A percentile compares a stretch with the other conserved stretches of the same genome.
Conservation (phyloP, 2,888 invertebrate genomes). For the Lymantria monacha region DNA sequence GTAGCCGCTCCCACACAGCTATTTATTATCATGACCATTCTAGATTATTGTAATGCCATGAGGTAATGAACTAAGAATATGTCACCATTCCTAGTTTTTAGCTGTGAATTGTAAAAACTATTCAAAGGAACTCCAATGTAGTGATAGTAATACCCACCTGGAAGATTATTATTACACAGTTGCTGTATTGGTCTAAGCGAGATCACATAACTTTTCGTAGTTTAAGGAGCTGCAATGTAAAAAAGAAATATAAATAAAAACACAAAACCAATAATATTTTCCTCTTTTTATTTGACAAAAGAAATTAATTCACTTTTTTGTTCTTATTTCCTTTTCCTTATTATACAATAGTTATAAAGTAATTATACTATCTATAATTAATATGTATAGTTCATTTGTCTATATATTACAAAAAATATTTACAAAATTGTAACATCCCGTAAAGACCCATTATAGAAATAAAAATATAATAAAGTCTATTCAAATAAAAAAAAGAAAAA, state of each 20-base stretch:
- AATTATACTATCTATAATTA: constrained; percentile 79
- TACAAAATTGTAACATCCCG: constrained; percentile 71
- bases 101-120: too few species aligned
- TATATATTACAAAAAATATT: constrained; percentile 80
- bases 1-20: too few species aligned
- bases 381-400: constrained; percentile 73
- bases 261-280: constrained; percentile 60
- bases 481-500: constrained; percentile 15
- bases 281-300: constrained; percentile 80
- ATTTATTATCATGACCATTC: too few species aligned
- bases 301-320: constrained; percentile 77
- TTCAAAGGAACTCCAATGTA: too few species aligned
- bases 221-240: too few species aligned
- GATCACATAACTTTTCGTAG: too few species aligned
- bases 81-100: too few species aligned
- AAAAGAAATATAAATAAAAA: not conserved
- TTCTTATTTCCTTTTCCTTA: constrained; percentile 71
- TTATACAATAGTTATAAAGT: constrained; percentile 77
- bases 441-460: constrained; percentile 68
- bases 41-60: too few species aligned
- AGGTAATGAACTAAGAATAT: too few species aligned
- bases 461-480: constrained; percentile 38
- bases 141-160: too few species aligned
- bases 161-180: too few species aligned
- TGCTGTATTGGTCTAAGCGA: too few species aligned